Evolutionary conservation across 2,113 vertebrate species (phyloP).

Genomic region (Vidua chalybeata): DNA sequence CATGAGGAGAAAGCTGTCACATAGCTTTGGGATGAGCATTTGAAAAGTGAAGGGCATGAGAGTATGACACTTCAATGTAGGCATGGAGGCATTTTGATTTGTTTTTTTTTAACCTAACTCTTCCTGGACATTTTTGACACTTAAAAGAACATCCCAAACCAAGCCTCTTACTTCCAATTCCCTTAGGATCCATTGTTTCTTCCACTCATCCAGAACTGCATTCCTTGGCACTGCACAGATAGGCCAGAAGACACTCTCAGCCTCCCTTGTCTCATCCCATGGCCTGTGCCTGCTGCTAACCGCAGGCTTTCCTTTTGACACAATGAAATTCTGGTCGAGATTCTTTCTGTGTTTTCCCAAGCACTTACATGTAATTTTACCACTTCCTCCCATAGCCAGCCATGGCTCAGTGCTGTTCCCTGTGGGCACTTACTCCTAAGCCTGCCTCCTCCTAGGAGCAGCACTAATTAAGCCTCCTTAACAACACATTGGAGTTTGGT

Average conservation of each 20-base stretch:
- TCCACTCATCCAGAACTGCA: not conserved
- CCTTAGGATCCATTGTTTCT: not conserved
- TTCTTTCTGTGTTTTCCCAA: not conserved
- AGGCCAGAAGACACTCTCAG: not conserved
- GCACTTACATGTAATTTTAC: not conserved
- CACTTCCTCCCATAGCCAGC: not conserved
- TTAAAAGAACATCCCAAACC: not conserved
- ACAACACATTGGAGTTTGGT: not conserved
- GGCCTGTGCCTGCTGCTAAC: not conserved
- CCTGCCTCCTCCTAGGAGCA: not conserved
- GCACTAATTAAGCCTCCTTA: not conserved
- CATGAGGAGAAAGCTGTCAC: not conserved
- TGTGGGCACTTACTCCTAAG: no score
- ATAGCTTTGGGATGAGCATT: not conserved
- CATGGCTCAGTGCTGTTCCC: not conserved
- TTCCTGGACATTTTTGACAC: not conserved
- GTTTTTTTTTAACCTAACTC: not conserved
- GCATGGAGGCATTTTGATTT: rapidly evolving
- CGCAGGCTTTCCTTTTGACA: not conserved
- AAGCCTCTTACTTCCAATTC: not conserved
- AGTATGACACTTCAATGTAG: not conserved
- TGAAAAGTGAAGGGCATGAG: not conserved
- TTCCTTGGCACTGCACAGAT: not conserved
- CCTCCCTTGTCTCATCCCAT: not conserved
- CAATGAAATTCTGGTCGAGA: not conserved